Conservation (phyloP, 2,797 vertebrate species). For the Sebastes steindachneri region DNA sequence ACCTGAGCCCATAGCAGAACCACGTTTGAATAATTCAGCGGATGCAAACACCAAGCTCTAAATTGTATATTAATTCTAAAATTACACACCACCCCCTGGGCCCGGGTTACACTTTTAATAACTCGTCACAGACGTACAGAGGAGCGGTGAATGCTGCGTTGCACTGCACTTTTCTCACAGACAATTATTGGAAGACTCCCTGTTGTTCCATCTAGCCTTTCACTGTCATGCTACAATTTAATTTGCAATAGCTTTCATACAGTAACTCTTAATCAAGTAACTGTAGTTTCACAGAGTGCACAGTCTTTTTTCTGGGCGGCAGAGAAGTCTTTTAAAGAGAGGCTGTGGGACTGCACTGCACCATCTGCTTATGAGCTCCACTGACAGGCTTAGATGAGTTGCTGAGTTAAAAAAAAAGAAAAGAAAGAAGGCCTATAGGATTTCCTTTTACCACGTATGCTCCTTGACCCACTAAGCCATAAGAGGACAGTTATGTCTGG, state of each 20-base stretch:
- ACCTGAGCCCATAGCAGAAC: constrained; percentile 50
- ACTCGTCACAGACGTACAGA: constrained; percentile 64
- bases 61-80: constrained; percentile 84
- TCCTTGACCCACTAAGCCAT: constrained; percentile 66
- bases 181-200: constrained; percentile 60
- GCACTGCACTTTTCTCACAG: constrained; percentile 39
- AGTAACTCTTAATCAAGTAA: constrained; percentile 64
- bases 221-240: constrained; percentile 49
- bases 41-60: constrained; percentile 74
- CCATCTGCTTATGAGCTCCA: constrained; percentile 36
- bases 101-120: constrained; percentile 73
- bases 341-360: constrained; percentile 18
- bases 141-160: constrained; percentile 18
- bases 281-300: constrained; percentile 3
- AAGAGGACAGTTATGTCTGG: constrained; percentile 46
- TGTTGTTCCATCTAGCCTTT: constrained; percentile 45
- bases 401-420: background rate
- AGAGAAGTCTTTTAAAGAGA: constrained; percentile 15
- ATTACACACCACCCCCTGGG: constrained; percentile 70
- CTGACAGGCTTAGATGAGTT: constrained; percentile 23
- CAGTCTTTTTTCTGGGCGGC: constrained; percentile 3
- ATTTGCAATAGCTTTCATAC: constrained; percentile 57
- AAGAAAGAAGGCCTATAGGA: constrained; percentile 18
- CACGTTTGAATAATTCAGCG: constrained; percentile 78
- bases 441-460: constrained; percentile 46